These are phyloP conservation scores for Simalia tracyae DNA, from an alignment of 2,797 vertebrate genomes.

Conservation along the genomic window DNA sequence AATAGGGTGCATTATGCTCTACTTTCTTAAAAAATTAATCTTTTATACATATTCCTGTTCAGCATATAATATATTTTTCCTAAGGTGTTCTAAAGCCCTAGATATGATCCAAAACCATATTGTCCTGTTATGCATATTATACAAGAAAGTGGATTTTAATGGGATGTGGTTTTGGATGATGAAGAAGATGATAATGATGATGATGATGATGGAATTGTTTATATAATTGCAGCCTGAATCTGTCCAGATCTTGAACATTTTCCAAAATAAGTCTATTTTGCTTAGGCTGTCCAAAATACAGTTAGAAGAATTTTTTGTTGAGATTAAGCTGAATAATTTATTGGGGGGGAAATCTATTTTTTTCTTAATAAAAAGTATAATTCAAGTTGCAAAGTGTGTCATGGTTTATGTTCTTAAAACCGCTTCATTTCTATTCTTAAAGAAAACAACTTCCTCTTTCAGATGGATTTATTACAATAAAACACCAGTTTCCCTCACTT, in stretches of 20 bases:
- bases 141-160: neutral
- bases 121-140: neutral
- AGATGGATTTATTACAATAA: neutral
- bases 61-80: neutral
- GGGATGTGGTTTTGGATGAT: neutral
- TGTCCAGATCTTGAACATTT: neutral
- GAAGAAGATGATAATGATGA: neutral
- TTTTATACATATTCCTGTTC: neutral
- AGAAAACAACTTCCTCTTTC: neutral
- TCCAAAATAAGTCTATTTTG: neutral
- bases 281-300: neutral
- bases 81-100: neutral
- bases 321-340: constrained; percentile 13
- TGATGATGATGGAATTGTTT: neutral
- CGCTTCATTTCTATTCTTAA: neutral
- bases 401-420: neutral
- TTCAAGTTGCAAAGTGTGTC: neutral
- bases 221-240: neutral
- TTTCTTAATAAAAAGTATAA: neutral
- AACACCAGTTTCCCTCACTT: neutral
- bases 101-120: constrained; percentile 11
- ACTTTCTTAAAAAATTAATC: neutral
- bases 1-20: neutral
- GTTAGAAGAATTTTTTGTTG: neutral
- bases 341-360: neutral